These are phyloP conservation scores for Andrena camellia DNA, from an alignment of 2,888 invertebrate genomes.

Conservation along the genomic window DNA sequence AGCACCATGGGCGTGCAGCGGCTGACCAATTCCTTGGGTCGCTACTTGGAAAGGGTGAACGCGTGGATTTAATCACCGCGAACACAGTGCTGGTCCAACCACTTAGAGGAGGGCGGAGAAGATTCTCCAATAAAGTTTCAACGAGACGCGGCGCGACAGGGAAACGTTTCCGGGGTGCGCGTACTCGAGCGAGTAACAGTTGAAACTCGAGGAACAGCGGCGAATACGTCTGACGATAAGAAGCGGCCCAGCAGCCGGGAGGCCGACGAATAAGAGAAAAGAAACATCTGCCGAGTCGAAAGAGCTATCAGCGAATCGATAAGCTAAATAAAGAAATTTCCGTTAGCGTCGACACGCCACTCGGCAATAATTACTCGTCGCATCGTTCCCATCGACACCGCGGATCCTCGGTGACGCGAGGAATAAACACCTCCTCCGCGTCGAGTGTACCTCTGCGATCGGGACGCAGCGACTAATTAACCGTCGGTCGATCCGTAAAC, in stretches of 20 bases:
- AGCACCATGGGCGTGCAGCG: constrained; percentile 1
- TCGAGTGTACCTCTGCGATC: neutral
- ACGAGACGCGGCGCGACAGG: neutral
- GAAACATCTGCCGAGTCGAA: constrained; percentile 15
- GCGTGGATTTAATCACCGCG: constrained; percentile 54
- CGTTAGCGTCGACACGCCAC: constrained; percentile 22
- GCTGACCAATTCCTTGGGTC: constrained; percentile 39
- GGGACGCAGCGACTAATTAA: constrained; percentile 25
- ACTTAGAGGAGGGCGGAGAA: neutral
- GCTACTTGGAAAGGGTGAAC: constrained; percentile 55
- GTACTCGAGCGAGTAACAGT: neutral
- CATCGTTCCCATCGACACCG: neutral
- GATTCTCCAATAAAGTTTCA: neutral
- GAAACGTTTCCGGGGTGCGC: neutral
- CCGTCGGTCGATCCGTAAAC: constrained; percentile 31
- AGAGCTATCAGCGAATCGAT: constrained; percentile 37
- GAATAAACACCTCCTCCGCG: constrained; percentile 14
- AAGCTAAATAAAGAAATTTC: constrained; percentile 37
- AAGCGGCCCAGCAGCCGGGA: neutral
- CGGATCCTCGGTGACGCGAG: neutral
- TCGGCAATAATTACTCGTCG: constrained; percentile 38
- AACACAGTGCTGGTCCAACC: constrained; percentile 53
- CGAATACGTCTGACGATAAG: neutral
- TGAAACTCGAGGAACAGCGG: neutral
- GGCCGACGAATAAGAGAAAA: constrained; percentile 2